phyloP scores from a whole-genome alignment of 2,888 invertebrate species.

The Ryuthela nishihirai region DNA sequence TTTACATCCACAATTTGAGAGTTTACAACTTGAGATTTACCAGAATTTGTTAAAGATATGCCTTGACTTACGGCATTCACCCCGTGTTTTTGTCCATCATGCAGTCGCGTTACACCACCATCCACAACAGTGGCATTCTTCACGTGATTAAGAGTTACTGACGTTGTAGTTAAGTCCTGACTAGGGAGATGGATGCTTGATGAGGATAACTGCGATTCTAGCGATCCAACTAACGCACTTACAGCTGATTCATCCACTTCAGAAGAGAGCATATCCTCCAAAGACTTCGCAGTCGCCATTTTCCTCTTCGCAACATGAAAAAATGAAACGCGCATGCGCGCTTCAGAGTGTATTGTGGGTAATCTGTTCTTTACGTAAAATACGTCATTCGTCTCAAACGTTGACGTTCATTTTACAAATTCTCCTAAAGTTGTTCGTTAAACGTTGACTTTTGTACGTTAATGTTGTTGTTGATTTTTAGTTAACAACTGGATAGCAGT shows the following conservation, averaged over 20 bases:
- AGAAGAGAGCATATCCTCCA: constrained; percentile 78
- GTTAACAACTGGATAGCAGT: no score
- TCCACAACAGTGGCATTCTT: constrained; percentile 28
- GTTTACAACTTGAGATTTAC: constrained; percentile 13
- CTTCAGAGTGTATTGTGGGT: no score
- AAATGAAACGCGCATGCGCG: constrained; percentile 32
- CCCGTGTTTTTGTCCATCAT: constrained; percentile 35
- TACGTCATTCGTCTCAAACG: no score
- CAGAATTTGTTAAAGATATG: constrained; percentile 19
- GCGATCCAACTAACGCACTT: constrained; percentile 77
- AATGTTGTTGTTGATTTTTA: no score
- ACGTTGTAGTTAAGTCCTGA: constrained; percentile 59
- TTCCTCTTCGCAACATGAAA: constrained; percentile 52
- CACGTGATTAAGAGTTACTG: constrained; percentile 59
- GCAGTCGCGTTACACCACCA: constrained; percentile 25
- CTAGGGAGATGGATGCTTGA: constrained; percentile 33
- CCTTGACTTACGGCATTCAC: constrained; percentile 25
- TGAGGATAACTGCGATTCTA: constrained; percentile 68
- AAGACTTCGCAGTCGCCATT: constrained; percentile 91
- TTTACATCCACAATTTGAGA: constrained; percentile 13
- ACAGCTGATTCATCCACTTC: constrained; percentile 85
- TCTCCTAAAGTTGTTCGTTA: no score
- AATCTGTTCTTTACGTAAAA: neutral
- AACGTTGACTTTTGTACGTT: no score
- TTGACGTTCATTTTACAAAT: no score